Percentiles rank a stretch among this genome's conserved stretches.
Conservation (phyloP, 2,888 invertebrate genomes). For the Isoperla grammatica region DNA sequence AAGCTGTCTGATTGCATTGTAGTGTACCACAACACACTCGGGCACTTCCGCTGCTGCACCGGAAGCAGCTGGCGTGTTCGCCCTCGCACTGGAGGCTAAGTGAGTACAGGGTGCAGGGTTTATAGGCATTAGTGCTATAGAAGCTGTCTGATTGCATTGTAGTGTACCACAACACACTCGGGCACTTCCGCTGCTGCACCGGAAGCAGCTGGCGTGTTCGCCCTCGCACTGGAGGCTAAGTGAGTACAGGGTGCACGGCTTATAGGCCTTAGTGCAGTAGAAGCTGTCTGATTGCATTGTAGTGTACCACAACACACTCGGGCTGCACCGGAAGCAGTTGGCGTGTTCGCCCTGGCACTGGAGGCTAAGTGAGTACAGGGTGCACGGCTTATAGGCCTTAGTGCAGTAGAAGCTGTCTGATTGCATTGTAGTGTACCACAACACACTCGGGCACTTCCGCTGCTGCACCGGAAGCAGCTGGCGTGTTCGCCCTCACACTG, state of each 20-base stretch:
- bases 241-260: too few species aligned
- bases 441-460: conserved; percentile 99
- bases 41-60: conserved; percentile 99
- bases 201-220: conserved; percentile 98
- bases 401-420: too few species aligned
- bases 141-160: too few species aligned
- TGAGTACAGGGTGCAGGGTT: too few species aligned
- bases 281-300: too few species aligned
- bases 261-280: too few species aligned
- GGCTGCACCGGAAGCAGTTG: conserved; percentile 99
- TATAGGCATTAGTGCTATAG: too few species aligned
- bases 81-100: conserved; percentile 96
- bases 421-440: too few species aligned
- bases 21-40: conserved; percentile 97
- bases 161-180: conserved; percentile 97
- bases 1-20: too few species aligned
- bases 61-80: conserved; percentile 98
- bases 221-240: conserved; percentile 96
- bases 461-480: conserved; percentile 98
- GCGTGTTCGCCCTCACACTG: conserved; percentile 93
- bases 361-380: conserved; percentile 87
- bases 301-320: conserved; percentile 97
- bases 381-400: too few species aligned
- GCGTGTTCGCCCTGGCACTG: conserved; percentile 93
- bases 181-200: conserved; percentile 99